phyloP scores from a whole-genome alignment of 2,113 vertebrate species.

The Scomber colias region DNA sequence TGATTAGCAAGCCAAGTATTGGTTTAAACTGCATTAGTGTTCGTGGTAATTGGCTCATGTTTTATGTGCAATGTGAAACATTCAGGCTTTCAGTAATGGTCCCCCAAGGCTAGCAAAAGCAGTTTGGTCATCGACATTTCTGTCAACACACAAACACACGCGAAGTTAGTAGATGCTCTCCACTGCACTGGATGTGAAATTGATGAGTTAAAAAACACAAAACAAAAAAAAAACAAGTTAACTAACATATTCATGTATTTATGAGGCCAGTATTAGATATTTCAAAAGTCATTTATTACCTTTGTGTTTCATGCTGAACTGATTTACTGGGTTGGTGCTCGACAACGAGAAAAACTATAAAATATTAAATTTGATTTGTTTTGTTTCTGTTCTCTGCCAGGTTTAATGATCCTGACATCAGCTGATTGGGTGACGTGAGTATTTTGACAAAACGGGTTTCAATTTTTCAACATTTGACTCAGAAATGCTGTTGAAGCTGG shows the following conservation, averaged over 20 bases:
- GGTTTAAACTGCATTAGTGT: conserved; percentile 79
- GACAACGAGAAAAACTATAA: too few species aligned
- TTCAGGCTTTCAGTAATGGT: conserved; percentile 55
- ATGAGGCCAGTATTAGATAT: background rate
- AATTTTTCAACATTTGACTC: too few species aligned
- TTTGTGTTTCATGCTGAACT: background rate
- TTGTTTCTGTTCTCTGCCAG: too few species aligned
- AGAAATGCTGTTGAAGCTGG: background rate
- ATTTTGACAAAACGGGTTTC: too few species aligned
- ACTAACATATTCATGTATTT: background rate
- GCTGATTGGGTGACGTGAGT: too few species aligned
- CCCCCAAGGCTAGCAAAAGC: conserved; percentile 55
- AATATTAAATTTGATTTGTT: too few species aligned
- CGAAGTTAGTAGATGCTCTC: conserved; percentile 14
- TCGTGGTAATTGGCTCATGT: conserved; percentile 78
- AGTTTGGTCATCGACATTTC: conserved; percentile 38
- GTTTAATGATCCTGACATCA: too few species aligned
- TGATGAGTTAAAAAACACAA: background rate
- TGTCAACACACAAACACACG: conserved; percentile 47
- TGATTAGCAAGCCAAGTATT: conserved; percentile 75
- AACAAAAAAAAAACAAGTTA: background rate
- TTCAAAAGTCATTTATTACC: background rate
- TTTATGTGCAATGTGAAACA: conserved; percentile 76
- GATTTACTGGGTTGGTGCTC: too few species aligned
- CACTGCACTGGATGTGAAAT: background rate